Evolutionary conservation across 2,888 invertebrate genomes (phyloP), one percentile per base, ranked within the genome.

Genomic region (Netelia melanura): DNA sequence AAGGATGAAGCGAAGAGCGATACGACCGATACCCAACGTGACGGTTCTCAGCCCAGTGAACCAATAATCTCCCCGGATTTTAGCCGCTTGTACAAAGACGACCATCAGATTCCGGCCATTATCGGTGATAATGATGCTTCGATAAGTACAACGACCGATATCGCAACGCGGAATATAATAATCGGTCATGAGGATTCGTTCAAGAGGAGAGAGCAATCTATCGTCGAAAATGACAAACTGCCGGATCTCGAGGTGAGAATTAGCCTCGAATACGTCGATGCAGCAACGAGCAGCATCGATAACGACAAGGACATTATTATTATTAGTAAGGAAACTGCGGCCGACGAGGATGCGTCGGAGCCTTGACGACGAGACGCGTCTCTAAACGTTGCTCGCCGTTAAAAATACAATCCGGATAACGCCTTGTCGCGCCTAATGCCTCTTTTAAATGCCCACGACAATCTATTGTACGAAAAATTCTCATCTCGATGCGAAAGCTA

Each of bases 391-490:
- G 3, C 64, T 48, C 48, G 48, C 11, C 48, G 2, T 14, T 14
- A 48, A 10, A 48, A 10, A 48, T 14, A 48, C 48, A 48, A 48
- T 52, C 30, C 30, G 30, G 30, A 3, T 21, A 21, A 21, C 21
- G 30, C 30, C 30, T 3, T 30, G 30, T 3, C 30, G 3, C 30
- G 30, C 30, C 3, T 2, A 8, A 48, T 48, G 48, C 14, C 48
- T 48, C 48, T 48, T 8, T 14, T 48, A 89, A 64, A 87, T 88
- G 90, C 89, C 90, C 89, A 89, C 91, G 92, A 92, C 92, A 92
- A 92, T 92, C 92, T 91, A 86, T 91, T 89, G 90, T 90, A 76
- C 76, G 71, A 65, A 75, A 76, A 67, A 76, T 70, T 30, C 71
- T 76, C 72, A 64, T 79, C 77, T 70, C 38, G 38, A 38, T 56